These are phyloP conservation scores for Ctenomys sociabilis DNA, from an alignment of 2,113 vertebrate species.

Conservation along the genomic window DNA sequence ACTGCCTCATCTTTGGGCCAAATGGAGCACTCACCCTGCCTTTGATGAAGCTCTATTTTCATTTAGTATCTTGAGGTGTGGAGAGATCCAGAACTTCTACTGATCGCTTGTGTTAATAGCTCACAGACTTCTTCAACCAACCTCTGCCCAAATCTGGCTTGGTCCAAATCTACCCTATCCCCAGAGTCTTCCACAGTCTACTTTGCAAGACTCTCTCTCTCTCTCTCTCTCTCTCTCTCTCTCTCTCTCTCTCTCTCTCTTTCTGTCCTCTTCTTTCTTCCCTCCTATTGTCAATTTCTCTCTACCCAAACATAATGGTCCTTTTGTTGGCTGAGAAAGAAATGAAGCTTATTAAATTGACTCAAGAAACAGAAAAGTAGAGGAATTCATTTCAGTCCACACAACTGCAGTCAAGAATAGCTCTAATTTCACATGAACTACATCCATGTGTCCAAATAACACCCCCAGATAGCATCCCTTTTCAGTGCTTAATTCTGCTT, in stretches of 20 bases:
- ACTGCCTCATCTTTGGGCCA: background rate
- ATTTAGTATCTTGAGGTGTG: background rate
- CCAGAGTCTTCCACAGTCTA: background rate
- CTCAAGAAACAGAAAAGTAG: background rate
- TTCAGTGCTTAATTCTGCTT: background rate
- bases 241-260: too few species aligned
- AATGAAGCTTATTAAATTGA: background rate
- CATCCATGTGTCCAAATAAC: background rate
- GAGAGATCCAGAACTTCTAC: background rate
- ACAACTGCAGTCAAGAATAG: background rate
- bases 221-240: too few species aligned
- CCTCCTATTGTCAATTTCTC: background rate
- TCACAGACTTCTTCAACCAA: background rate
- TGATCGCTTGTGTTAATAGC: background rate
- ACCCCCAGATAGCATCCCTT: background rate
- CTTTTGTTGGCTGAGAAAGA: slow-evolving; percentile 32
- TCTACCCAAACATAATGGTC: background rate
- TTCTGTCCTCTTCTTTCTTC: background rate
- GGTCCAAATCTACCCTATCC: background rate
- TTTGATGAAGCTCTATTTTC: background rate
- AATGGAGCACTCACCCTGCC: background rate
- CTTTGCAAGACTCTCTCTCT: background rate
- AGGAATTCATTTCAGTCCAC: background rate
- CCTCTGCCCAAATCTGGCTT: background rate
- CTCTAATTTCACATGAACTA: background rate